A percentile compares a stretch with the other conserved stretches of the same genome.
Conservation (phyloP, 2,888 invertebrate species). For the Caradrina clavipalpis region DNA sequence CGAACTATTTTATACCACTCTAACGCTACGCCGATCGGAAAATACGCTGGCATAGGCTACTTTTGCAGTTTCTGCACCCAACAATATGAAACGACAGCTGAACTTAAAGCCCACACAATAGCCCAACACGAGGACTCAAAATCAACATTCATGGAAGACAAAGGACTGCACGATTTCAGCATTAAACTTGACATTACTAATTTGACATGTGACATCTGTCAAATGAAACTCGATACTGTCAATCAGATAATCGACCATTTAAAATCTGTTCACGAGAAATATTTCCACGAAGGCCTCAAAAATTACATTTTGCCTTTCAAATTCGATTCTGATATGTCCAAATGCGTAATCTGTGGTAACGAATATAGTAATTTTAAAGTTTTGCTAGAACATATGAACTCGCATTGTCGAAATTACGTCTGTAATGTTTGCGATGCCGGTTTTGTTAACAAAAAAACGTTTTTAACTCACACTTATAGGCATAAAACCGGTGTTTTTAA, state of each 20-base stretch:
- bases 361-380: constrained; percentile 75
- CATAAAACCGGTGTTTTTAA: constrained; percentile 76
- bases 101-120: constrained; percentile 77
- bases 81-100: constrained; percentile 72
- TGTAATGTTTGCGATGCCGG: constrained; percentile 89
- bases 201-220: constrained; percentile 72
- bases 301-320: constrained; percentile 75
- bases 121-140: constrained; percentile 69
- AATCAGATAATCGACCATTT: constrained; percentile 70
- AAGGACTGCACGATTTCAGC: constrained; percentile 58
- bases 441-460: constrained; percentile 75
- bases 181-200: constrained; percentile 78
- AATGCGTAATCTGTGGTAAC: constrained; percentile 68
- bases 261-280: constrained; percentile 63
- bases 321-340: constrained; percentile 60
- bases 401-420: constrained; percentile 82
- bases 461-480: constrained; percentile 72
- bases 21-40: constrained; percentile 82
- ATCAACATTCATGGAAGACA: constrained; percentile 74
- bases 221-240: constrained; percentile 55
- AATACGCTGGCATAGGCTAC: constrained; percentile 75
- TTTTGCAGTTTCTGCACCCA: constrained; percentile 78
- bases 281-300: constrained; percentile 66
- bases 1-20: constrained; percentile 74
- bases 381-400: constrained; percentile 78